These are phyloP conservation scores for rabbit (Oryctolagus cuniculus) DNA, from an alignment of 2,113 vertebrate species.

Conservation along the genomic window DNA sequence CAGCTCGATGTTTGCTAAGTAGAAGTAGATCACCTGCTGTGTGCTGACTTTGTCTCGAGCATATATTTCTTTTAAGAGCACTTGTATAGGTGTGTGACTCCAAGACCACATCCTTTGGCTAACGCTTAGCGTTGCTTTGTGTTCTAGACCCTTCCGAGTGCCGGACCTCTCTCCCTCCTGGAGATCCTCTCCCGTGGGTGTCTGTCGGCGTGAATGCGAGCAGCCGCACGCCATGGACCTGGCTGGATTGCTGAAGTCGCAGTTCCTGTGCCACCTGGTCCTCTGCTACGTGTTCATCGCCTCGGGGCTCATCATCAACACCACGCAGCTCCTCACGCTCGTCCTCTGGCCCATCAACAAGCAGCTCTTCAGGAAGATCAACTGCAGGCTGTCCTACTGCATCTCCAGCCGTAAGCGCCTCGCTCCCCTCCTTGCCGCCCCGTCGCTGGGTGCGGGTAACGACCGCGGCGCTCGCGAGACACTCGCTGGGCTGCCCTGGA, in stretches of 20 bases:
- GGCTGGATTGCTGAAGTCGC: conserved; percentile 93
- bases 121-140: conserved; percentile 72
- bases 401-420: conserved; percentile 92
- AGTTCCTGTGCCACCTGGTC: conserved; percentile 95
- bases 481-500: background rate
- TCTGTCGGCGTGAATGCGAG: background rate
- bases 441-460: no score
- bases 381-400: conserved; percentile 95
- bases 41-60: background rate
- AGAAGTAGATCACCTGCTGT: background rate
- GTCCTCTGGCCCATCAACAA: conserved; percentile 94
- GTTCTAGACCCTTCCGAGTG: conserved; percentile 81
- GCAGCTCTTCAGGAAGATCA: conserved; percentile 95
- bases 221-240: conserved; percentile 91
- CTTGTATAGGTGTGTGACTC: background rate
- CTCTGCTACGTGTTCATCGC: conserved; percentile 96
- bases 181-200: conserved; percentile 43
- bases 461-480: fast-evolving
- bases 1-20: background rate
- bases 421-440: background rate
- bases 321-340: conserved; percentile 94
- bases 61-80: background rate
- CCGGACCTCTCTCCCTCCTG: conserved; percentile 32
- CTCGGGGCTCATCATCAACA: conserved; percentile 95
- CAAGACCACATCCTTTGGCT: background rate